Percentiles rank a stretch among this genome's conserved stretches.
Conservation (phyloP, 2,113 vertebrate genomes). For the Diadophis punctatus region DNA sequence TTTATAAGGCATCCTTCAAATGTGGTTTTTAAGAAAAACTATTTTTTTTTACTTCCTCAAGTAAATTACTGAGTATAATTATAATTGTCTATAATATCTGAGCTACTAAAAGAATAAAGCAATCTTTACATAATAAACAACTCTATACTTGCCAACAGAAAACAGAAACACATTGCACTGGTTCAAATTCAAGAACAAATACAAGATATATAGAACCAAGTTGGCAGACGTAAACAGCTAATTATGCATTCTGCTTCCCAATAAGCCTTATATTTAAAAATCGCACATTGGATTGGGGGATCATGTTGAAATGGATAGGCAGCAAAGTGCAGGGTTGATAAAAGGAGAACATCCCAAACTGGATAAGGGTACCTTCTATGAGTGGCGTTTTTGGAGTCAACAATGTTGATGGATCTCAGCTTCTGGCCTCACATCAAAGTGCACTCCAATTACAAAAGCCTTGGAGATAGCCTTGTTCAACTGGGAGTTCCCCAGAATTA, state of each 20-base stretch:
- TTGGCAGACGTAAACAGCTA: background rate
- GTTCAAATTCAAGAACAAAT: background rate
- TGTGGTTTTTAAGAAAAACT: background rate
- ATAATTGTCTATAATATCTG: background rate
- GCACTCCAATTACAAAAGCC: background rate
- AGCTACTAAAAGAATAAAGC: background rate
- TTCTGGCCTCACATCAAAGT: background rate
- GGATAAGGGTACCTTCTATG: background rate
- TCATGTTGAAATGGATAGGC: background rate
- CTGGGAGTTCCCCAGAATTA: background rate
- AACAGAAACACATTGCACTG: background rate
- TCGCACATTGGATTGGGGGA: background rate
- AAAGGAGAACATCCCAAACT: background rate
- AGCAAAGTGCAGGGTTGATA: background rate
- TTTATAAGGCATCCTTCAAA: background rate
- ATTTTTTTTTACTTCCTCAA: background rate
- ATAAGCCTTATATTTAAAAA: background rate
- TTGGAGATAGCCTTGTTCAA: background rate
- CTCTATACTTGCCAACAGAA: background rate
- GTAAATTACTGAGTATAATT: background rate
- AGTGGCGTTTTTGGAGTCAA: background rate
- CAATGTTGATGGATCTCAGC: background rate
- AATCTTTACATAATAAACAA: background rate
- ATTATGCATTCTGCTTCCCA: background rate
- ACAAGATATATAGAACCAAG: background rate